These are phyloP conservation scores for Emberiza fucata DNA, from an alignment of 2,113 vertebrate species.

Conservation along the genomic window DNA sequence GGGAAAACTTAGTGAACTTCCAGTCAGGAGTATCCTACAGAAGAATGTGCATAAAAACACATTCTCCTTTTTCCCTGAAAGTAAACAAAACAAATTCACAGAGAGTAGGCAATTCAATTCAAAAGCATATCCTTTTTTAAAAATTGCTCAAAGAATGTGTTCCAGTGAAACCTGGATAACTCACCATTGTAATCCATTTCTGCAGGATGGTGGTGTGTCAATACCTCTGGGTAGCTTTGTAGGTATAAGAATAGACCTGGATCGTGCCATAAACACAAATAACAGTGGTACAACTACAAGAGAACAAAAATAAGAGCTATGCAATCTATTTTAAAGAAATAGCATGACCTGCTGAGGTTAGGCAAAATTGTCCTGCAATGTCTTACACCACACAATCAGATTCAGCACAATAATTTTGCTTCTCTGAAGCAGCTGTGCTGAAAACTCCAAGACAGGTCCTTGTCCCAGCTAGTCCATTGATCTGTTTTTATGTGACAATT, in stretches of 20 bases:
- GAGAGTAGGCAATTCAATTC: background rate
- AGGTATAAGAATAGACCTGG: background rate
- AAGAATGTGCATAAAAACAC: background rate
- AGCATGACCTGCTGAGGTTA: background rate
- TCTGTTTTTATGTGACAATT: background rate
- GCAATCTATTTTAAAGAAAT: background rate
- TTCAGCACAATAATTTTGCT: background rate
- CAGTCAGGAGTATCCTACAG: background rate
- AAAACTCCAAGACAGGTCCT: background rate
- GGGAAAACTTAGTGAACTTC: background rate
- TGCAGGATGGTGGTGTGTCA: background rate
- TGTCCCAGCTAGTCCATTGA: background rate
- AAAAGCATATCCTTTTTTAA: background rate
- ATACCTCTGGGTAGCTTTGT: background rate
- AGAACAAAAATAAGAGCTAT: background rate
- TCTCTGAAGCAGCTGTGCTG: background rate
- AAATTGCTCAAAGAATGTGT: background rate
- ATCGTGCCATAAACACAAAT: background rate
- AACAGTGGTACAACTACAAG: background rate
- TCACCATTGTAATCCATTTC: background rate
- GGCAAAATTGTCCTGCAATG: background rate
- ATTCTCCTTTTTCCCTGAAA: background rate
- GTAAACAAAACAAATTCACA: background rate
- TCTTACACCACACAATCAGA: background rate
- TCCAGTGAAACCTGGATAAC: background rate